Percentiles rank a stretch among this genome's conserved stretches.
phyloP scores from a whole-genome alignment of 1,140 invertebrate species.

The Phenacoccus solenopsis region DNA sequence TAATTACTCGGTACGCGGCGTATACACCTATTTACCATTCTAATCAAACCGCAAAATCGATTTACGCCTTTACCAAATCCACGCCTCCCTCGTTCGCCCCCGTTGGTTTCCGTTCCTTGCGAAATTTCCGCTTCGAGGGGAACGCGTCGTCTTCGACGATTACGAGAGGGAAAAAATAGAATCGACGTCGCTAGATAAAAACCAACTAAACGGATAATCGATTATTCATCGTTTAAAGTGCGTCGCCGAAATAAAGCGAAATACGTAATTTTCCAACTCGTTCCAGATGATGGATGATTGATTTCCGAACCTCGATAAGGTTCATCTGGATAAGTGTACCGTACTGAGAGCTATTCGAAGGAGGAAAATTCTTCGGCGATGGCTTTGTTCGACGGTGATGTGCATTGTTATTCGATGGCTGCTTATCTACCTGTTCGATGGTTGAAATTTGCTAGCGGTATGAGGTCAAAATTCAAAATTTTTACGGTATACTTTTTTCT shows the following conservation, averaged over 20 bases:
- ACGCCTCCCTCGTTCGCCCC: neutral
- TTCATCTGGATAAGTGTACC: too few species aligned
- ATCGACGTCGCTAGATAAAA: too few species aligned
- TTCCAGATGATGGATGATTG: conserved; percentile 1
- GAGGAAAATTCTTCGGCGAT: too few species aligned
- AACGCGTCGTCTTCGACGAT: neutral
- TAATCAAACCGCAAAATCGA: neutral
- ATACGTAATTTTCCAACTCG: neutral
- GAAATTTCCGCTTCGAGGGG: neutral
- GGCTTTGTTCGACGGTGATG: too few species aligned
- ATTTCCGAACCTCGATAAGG: neutral
- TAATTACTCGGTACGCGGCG: neutral
- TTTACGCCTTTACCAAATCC: too few species aligned
- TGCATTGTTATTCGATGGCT: too few species aligned
- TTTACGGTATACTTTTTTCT: too few species aligned
- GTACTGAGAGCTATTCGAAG: too few species aligned
- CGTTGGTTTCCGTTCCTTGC: neutral
- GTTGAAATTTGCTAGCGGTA: too few species aligned
- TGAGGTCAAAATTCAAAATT: too few species aligned
- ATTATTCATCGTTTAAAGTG: neutral
- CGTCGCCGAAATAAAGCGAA: neutral
- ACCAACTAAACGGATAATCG: too few species aligned
- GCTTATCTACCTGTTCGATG: too few species aligned
- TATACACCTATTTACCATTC: neutral
- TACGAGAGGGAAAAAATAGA: neutral